These are phyloP conservation scores for Echiichthys vipera DNA, from an alignment of 2,797 vertebrate species.

Conservation along the genomic window DNA sequence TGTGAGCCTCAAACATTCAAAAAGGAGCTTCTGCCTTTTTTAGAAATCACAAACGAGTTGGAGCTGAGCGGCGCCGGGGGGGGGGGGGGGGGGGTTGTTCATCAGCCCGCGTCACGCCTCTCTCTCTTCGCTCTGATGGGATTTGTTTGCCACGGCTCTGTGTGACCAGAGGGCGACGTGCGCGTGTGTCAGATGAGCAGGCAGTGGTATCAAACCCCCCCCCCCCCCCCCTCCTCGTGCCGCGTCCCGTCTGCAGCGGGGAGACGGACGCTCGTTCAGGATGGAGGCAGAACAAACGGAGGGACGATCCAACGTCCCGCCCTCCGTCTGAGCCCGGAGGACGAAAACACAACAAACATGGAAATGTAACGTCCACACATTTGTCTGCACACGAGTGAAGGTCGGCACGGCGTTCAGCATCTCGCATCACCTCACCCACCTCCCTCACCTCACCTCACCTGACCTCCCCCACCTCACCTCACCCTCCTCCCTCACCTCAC, in stretches of 20 bases:
- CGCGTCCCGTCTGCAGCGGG: not conserved
- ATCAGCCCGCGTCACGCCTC: slow-evolving; percentile 29
- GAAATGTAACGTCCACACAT: slow-evolving; percentile 16
- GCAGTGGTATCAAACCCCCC: slow-evolving; percentile 10
- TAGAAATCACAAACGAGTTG: slow-evolving; percentile 12
- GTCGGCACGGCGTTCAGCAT: not conserved
- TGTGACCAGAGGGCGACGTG: slow-evolving; percentile 30
- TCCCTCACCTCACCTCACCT: too few species aligned
- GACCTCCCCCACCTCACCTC: too few species aligned
- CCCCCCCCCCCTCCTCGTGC: not conserved
- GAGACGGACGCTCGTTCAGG: not conserved
- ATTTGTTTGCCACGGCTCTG: not conserved
- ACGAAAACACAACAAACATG: not conserved
- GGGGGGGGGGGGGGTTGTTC: too few species aligned
- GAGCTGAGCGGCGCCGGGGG: too few species aligned
- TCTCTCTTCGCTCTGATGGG: slow-evolving; percentile 21
- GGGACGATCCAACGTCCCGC: not conserved
- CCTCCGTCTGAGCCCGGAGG: slow-evolving; percentile 23
- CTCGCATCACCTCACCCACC: too few species aligned
- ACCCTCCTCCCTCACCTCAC: too few species aligned
- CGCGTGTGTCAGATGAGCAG: slow-evolving; percentile 20
- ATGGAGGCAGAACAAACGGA: not conserved
- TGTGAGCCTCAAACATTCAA: slow-evolving; percentile 23
- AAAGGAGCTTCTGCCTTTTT: slow-evolving; percentile 29
- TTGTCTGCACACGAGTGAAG: not conserved